phyloP scores from a whole-genome alignment of 2,888 invertebrate genomes.

The Autographa pulchrina region DNA sequence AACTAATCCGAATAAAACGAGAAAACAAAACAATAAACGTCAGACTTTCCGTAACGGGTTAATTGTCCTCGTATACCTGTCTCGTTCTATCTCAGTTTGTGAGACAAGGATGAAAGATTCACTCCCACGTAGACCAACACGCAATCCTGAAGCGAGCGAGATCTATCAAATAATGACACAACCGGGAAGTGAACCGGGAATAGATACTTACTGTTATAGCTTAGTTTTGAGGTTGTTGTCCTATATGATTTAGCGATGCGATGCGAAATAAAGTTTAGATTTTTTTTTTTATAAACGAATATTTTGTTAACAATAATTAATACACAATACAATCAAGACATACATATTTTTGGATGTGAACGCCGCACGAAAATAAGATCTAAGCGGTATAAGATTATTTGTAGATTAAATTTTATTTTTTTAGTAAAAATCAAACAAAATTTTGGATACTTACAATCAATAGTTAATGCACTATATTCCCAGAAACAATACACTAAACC shows the following conservation, averaged over 20 bases:
- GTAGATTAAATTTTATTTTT: too few relatives aligned
- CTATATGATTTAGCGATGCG: constrained; percentile 14
- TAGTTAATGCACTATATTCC: too few relatives aligned
- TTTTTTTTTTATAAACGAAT: too few relatives aligned
- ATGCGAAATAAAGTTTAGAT: constrained; percentile 9
- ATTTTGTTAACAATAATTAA: too few relatives aligned
- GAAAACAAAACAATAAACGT: constrained; percentile 60
- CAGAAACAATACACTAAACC: too few relatives aligned
- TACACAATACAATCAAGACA: too few relatives aligned
- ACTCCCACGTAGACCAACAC: constrained; percentile 61
- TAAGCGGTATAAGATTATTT: too few relatives aligned
- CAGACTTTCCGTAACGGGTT: constrained; percentile 56
- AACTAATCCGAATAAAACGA: constrained; percentile 47
- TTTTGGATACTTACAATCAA: too few relatives aligned
- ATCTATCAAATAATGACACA: constrained; percentile 62
- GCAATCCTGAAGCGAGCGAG: constrained; percentile 59
- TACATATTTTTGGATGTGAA: too few relatives aligned
- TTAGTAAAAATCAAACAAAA: too few relatives aligned
- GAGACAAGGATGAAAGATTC: constrained; percentile 44
- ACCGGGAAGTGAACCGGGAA: constrained; percentile 57
- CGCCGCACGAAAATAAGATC: too few relatives aligned
- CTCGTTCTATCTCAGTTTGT: constrained; percentile 31
- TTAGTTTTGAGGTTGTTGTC: constrained; percentile 27
- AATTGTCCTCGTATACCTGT: constrained; percentile 47
- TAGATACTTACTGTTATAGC: constrained; percentile 36